phyloP scores from a whole-genome alignment of 2,113 vertebrate species.

The Lasiurus borealis region DNA sequence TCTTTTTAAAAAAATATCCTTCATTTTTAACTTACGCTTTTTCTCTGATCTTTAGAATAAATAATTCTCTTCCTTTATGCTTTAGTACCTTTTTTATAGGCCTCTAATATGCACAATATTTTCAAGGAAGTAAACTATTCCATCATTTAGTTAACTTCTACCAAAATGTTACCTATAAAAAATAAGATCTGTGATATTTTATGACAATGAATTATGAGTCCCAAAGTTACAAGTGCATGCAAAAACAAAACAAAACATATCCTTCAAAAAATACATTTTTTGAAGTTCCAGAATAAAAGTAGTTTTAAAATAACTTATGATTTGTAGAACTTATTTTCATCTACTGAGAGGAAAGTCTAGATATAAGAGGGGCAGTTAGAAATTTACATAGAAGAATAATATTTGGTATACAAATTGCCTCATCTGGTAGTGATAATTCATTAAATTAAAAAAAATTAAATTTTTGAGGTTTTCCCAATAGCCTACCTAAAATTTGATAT shows the following conservation, averaged over 20 bases:
- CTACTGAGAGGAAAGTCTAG: conserved; percentile 27
- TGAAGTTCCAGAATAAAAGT: conserved; percentile 52
- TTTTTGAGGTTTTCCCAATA: not conserved
- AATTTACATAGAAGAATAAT: conserved; percentile 17
- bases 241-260: not conserved
- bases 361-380: conserved; percentile 8
- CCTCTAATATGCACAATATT: conserved; percentile 53
- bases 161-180: conserved; percentile 45
- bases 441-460: conserved; percentile 38
- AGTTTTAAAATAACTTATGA: conserved; percentile 41
- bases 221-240: conserved; percentile 6
- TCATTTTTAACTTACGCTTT: not conserved
- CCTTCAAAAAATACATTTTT: not conserved
- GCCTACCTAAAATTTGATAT: not conserved
- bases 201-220: not conserved
- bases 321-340: conserved; percentile 43
- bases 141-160: conserved; percentile 60
- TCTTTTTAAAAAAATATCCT: not conserved
- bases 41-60: conserved; percentile 19
- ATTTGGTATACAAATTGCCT: conserved; percentile 10
- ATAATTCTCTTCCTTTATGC: conserved; percentile 55
- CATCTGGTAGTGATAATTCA: not conserved
- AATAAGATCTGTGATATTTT: conserved; percentile 54
- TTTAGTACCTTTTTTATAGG: conserved; percentile 68
- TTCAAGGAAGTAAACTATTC: conserved; percentile 51